Evolutionary conservation across 2,888 invertebrate genomes (phyloP).

Genomic region (Cerceris rybyensis): DNA sequence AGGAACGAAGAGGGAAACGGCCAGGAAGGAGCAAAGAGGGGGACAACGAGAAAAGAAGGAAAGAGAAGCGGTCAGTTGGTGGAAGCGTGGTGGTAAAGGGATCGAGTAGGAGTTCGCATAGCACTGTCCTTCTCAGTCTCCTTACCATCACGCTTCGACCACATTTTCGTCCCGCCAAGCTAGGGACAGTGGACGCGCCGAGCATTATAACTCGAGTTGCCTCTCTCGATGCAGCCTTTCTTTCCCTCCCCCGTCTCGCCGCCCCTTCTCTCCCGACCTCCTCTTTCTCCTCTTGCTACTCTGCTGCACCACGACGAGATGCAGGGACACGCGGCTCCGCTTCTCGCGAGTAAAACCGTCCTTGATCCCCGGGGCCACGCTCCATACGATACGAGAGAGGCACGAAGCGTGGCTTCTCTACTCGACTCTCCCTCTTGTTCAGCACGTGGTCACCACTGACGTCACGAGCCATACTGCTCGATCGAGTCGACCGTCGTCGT

Average conservation of each 20-base stretch:
- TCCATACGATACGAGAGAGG: constrained; percentile 72
- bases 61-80: constrained; percentile 5
- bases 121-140: constrained; percentile 26
- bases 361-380: constrained; percentile 80
- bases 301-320: constrained; percentile 62
- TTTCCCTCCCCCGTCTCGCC: constrained; percentile 31
- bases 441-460: constrained; percentile 76
- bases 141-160: constrained; percentile 14
- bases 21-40: constrained; percentile 20
- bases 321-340: constrained; percentile 70
- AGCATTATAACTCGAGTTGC: constrained; percentile 72
- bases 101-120: constrained; percentile 11
- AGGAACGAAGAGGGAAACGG: constrained; percentile 31
- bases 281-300: constrained; percentile 34
- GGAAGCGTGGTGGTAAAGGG: not conserved
- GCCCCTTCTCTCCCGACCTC: constrained; percentile 5
- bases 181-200: constrained; percentile 71
- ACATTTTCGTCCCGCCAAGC: constrained; percentile 29
- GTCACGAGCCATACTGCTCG: constrained; percentile 68
- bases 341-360: constrained; percentile 79
- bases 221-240: constrained; percentile 28
- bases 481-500: constrained; percentile 60
- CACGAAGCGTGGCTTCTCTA: constrained; percentile 62
- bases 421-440: constrained; percentile 70
- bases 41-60: constrained; percentile 24